Percentiles rank a stretch among this genome's conserved stretches.
Conservation (phyloP, 2,797 vertebrate genomes). For the Melanogrammus aeglefinus region DNA sequence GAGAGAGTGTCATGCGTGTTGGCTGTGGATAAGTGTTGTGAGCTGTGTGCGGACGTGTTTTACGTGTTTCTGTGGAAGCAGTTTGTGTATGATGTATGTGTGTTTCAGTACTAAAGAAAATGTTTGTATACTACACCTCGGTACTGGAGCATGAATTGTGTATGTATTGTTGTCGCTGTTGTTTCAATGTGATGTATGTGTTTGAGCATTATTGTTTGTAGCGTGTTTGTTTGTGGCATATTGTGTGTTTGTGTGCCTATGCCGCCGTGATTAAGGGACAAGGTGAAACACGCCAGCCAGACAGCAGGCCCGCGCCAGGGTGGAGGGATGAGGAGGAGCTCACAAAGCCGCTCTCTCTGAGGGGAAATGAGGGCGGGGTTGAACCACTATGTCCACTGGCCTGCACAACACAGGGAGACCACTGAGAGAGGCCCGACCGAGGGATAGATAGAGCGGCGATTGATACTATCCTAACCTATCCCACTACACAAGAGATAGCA, state of each 20-base stretch:
- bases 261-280: conserved; percentile 50
- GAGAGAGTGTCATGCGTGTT: not conserved
- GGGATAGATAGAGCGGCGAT: conserved; percentile 11
- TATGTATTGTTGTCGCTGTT: too few species aligned
- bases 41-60: too few species aligned
- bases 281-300: conserved; percentile 62
- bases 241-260: conserved; percentile 11
- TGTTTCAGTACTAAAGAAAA: conserved; percentile 14
- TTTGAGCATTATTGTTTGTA: conserved; percentile 13
- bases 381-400: conserved; percentile 46
- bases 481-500: not conserved
- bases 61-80: too few species aligned
- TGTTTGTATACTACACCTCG: conserved; percentile 52
- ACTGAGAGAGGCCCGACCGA: conserved; percentile 30
- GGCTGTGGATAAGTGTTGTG: not conserved
- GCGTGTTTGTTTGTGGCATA: conserved; percentile 27
- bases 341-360: conserved; percentile 38
- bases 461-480: not conserved
- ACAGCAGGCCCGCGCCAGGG: conserved; percentile 43
- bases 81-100: too few species aligned
- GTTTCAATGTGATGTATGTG: too few species aligned
- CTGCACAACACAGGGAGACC: conserved; percentile 54
- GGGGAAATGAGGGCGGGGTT: conserved; percentile 44
- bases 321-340: conserved; percentile 43
- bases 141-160: conserved; percentile 25